Conservation (phyloP, 1,140 invertebrate genomes). For the Catajapyx aquilonaris region DNA sequence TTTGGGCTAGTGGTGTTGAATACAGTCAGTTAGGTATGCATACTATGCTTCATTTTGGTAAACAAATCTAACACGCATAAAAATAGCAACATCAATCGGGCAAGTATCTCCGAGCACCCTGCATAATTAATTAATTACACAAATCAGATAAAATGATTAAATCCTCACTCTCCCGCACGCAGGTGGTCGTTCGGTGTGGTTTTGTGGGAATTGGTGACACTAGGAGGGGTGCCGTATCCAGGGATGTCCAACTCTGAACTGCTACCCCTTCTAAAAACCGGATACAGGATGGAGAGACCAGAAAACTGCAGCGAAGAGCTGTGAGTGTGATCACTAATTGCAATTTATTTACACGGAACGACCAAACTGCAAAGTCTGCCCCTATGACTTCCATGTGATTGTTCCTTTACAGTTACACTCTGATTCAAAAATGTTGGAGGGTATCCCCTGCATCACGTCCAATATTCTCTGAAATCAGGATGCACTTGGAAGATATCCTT, state of each 20-base stretch:
- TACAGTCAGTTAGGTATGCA: too few species aligned
- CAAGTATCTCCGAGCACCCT: too few species aligned
- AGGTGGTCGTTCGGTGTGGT: slow-evolving; percentile 22
- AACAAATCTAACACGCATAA: too few species aligned
- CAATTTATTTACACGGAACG: too few species aligned
- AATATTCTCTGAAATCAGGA: slow-evolving; percentile 24
- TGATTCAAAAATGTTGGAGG: slow-evolving; percentile 35
- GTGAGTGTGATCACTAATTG: slow-evolving; percentile 16
- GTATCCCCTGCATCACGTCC: slow-evolving; percentile 26
- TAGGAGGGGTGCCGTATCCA: slow-evolving; percentile 17
- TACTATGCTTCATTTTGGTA: too few species aligned
- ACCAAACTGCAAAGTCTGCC: too few species aligned
- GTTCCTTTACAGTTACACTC: slow-evolving; percentile 22
- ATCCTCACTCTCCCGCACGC: too few species aligned
- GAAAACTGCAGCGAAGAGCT: slow-evolving; percentile 30
- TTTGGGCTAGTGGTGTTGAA: too few species aligned
- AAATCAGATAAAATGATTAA: too few species aligned
- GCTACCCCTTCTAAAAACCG: slow-evolving; percentile 24
- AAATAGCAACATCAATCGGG: too few species aligned
- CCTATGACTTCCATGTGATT: too few species aligned
- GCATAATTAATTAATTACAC: too few species aligned
- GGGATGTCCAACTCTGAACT: slow-evolving; percentile 21
- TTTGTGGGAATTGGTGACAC: slow-evolving; percentile 23
- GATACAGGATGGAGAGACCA: slow-evolving; percentile 28
- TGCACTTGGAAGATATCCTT: slow-evolving; percentile 23